Evolutionary conservation across 2,888 invertebrate species (phyloP).

Genomic region (Plebejus anna): DNA sequence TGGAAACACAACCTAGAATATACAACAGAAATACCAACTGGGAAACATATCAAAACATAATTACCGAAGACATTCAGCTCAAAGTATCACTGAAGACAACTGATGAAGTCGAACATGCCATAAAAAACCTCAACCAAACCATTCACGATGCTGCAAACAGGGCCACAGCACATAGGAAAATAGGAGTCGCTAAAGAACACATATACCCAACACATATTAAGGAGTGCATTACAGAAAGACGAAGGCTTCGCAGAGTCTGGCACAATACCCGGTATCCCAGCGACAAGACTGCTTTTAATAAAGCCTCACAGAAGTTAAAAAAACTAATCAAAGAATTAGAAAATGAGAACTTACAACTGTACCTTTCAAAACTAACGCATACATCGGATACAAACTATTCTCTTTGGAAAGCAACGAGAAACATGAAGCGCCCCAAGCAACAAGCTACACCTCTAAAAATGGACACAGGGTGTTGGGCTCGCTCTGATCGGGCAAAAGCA

Average conservation of each 20-base stretch:
- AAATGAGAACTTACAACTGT: not conserved
- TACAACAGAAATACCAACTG: constrained; percentile 32
- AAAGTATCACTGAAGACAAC: constrained; percentile 30
- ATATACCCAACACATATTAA: too few relatives aligned
- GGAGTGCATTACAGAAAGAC: too few relatives aligned
- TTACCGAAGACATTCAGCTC: constrained; percentile 31
- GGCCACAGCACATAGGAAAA: too few relatives aligned
- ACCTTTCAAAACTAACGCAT: not conserved
- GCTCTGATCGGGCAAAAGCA: too few relatives aligned
- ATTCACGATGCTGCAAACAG: too few relatives aligned
- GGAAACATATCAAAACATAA: constrained; percentile 7
- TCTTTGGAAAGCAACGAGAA: not conserved
- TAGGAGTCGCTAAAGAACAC: too few relatives aligned
- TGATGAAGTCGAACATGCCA: too few relatives aligned
- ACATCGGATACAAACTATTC: not conserved
- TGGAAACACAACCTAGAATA: not conserved
- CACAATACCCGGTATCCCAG: not conserved
- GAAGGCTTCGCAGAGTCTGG: too few relatives aligned
- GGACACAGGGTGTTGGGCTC: not conserved
- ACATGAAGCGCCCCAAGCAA: not conserved
- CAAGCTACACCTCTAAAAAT: not conserved
- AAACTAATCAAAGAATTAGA: not conserved
- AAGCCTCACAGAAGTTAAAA: not conserved
- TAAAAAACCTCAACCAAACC: too few relatives aligned
- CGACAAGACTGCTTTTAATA: constrained; percentile 32